Percentiles rank a stretch among this genome's conserved stretches.
These are phyloP conservation scores for Lichenostomus cassidix DNA, from an alignment of 2,113 vertebrate species.

Conservation along the genomic window DNA sequence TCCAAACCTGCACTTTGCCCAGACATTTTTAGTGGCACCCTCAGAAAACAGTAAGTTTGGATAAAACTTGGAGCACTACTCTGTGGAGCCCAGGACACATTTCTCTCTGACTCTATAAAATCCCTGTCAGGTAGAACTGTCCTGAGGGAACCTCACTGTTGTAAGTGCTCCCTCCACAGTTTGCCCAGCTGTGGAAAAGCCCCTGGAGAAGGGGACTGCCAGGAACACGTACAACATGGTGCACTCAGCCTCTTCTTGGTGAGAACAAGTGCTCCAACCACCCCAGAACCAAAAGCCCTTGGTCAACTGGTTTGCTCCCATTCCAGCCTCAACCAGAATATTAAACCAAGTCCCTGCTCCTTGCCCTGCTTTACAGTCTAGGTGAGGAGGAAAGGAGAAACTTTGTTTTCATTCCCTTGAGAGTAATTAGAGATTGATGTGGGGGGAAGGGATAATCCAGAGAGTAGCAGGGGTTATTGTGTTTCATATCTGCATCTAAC, in stretches of 20 bases:
- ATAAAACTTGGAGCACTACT: not conserved
- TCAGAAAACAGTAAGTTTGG: not conserved
- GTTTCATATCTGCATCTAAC: conserved; percentile 27
- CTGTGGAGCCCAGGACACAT: not conserved
- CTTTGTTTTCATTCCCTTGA: not conserved
- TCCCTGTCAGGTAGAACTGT: not conserved
- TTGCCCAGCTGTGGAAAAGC: not conserved
- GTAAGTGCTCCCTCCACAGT: not conserved
- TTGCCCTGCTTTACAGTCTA: not conserved
- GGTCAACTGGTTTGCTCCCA: not conserved
- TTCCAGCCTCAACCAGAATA: not conserved
- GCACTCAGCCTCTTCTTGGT: not conserved
- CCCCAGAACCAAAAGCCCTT: not conserved
- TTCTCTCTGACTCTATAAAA: not conserved
- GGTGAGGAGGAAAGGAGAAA: not conserved
- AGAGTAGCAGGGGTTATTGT: not conserved
- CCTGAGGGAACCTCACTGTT: not conserved
- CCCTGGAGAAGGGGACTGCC: not conserved
- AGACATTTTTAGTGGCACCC: not conserved
- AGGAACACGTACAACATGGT: fast-evolving
- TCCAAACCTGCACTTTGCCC: not conserved
- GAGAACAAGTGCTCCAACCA: not conserved
- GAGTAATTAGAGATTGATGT: not conserved
- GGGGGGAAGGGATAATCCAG: not conserved
- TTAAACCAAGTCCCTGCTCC: not conserved